A percentile compares a stretch with the other conserved stretches of the same genome.
Evolutionary conservation across 2,113 vertebrate genomes (phyloP).

Genomic region (Perognathus longimembris): DNA sequence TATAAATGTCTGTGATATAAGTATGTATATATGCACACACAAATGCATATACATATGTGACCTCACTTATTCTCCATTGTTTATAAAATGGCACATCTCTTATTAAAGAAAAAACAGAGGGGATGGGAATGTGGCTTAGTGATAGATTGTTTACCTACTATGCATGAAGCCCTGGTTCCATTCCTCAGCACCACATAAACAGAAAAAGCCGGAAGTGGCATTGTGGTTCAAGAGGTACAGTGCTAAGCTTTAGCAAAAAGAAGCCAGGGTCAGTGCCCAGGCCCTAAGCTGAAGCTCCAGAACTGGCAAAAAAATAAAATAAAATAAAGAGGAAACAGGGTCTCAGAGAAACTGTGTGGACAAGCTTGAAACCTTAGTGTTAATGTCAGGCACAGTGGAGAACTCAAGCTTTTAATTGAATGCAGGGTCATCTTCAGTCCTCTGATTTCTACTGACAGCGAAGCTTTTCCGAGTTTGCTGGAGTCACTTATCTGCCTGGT

Average conservation of each 20-base stretch:
- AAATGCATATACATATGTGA: neutral
- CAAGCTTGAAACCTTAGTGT: neutral
- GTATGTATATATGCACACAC: neutral
- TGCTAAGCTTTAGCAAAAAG: too few relatives aligned
- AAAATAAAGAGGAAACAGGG: slow-evolving; percentile 22
- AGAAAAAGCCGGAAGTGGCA: too few relatives aligned
- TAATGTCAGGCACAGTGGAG: neutral
- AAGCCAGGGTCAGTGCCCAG: too few relatives aligned
- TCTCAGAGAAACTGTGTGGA: neutral
- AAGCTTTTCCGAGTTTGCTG: neutral
- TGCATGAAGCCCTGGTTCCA: too few relatives aligned
- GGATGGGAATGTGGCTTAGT: too few relatives aligned
- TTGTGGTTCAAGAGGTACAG: too few relatives aligned
- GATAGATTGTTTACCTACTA: too few relatives aligned
- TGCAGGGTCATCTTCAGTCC: neutral
- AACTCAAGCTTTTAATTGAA: neutral
- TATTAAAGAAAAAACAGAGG: slow-evolving; percentile 25
- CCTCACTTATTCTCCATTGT: neutral
- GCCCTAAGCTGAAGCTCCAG: too few relatives aligned
- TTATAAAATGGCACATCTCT: slow-evolving; percentile 5
- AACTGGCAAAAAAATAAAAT: too few relatives aligned
- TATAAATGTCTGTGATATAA: neutral
- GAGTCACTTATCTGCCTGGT: neutral
- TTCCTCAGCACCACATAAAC: too few relatives aligned
- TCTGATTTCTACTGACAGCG: neutral